Conservation (phyloP, 1,140 invertebrate genomes). For the Hypothenemus hampei region DNA sequence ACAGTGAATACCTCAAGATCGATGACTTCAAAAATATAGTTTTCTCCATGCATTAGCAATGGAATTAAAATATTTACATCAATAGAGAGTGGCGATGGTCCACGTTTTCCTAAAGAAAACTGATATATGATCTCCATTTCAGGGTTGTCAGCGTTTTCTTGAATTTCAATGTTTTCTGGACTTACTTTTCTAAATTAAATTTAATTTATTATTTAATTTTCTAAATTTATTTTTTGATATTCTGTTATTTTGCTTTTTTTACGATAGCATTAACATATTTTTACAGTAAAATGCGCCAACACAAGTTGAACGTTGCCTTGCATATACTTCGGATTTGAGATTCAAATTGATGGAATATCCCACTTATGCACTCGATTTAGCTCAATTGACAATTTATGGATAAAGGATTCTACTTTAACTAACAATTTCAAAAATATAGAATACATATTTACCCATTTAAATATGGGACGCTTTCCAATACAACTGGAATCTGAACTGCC, state of each 20-base stretch:
- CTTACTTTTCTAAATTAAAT: too few species aligned
- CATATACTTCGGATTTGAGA: too few species aligned
- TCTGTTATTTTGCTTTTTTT: background rate
- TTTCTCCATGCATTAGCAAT: slow-evolving; percentile 1
- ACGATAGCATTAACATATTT: too few species aligned
- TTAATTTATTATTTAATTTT: too few species aligned
- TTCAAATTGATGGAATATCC: too few species aligned
- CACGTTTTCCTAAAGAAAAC: slow-evolving; percentile 23
- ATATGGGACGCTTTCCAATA: slow-evolving; percentile 15
- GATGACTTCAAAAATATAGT: slow-evolving; percentile 12
- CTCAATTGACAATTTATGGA: background rate
- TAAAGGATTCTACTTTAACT: background rate
- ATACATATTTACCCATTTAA: slow-evolving; percentile 15
- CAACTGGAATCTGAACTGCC: slow-evolving; percentile 15
- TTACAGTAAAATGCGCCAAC: too few species aligned
- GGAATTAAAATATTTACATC: slow-evolving; percentile 17
- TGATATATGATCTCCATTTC: slow-evolving; percentile 9
- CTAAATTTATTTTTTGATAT: too few species aligned
- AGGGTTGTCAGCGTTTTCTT: too few species aligned
- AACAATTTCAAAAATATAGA: background rate
- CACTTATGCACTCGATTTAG: too few species aligned
- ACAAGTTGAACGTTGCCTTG: too few species aligned
- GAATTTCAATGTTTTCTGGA: too few species aligned
- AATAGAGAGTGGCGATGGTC: slow-evolving; percentile 17
- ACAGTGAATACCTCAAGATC: slow-evolving; percentile 17